These are phyloP conservation scores for Papilio xuthus DNA, from an alignment of 1,140 invertebrate genomes.

Conservation along the genomic window DNA sequence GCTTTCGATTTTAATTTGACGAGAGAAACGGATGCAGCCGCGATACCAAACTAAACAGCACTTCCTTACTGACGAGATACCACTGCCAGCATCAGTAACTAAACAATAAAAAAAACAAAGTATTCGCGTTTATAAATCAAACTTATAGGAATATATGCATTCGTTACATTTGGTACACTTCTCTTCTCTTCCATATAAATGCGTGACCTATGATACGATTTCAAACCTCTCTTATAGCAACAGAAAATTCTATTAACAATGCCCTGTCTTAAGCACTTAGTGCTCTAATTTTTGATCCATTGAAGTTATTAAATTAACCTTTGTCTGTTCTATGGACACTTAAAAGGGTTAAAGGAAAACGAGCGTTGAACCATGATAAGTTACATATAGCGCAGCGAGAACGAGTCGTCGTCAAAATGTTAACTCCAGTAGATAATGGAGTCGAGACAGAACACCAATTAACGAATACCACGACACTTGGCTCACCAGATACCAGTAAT, in stretches of 20 bases:
- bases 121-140: background rate
- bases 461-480: conserved; percentile 66
- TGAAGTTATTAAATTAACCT: background rate
- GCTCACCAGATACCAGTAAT: conserved; percentile 59
- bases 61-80: background rate
- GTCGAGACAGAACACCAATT: conserved; percentile 59
- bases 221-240: too few relatives aligned
- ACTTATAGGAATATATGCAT: background rate
- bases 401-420: conserved; percentile 38
- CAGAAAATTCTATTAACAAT: background rate
- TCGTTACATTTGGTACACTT: too few relatives aligned
- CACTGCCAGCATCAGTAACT: background rate
- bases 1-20: conserved; percentile 9
- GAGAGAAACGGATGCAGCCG: conserved; percentile 1
- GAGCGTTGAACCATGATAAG: conserved; percentile 14
- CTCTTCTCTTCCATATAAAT: background rate
- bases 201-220: too few relatives aligned
- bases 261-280: background rate
- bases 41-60: conserved; percentile 8
- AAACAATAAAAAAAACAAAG: background rate
- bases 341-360: conserved; percentile 23
- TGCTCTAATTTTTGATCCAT: background rate
- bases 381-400: conserved; percentile 35
- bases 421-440: conserved; percentile 58
- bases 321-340: background rate